These are phyloP conservation scores for Etheostoma spectabile DNA, from an alignment of 2,113 vertebrate species.

Conservation along the genomic window DNA sequence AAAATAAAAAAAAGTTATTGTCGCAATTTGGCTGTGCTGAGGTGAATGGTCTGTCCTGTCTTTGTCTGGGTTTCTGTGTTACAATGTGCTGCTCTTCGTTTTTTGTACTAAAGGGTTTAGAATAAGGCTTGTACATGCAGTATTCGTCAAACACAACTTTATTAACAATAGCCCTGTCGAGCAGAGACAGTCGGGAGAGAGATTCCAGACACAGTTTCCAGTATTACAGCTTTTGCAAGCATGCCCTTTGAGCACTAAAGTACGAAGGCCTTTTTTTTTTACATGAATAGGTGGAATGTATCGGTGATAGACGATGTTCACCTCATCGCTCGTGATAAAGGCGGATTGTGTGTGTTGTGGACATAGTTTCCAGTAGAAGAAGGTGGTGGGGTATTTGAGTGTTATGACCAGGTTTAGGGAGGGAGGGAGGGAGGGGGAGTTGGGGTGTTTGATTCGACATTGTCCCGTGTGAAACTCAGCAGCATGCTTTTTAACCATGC, in stretches of 20 bases:
- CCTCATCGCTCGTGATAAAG: slow-evolving; percentile 46
- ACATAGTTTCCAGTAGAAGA: slow-evolving; percentile 45
- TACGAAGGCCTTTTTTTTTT: slow-evolving; percentile 67
- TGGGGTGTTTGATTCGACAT: slow-evolving; percentile 41
- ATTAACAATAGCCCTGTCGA: slow-evolving; percentile 49
- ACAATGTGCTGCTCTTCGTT: slow-evolving; percentile 63
- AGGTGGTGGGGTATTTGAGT: slow-evolving; percentile 38
- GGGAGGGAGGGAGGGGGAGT: not conserved
- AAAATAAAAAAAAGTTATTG: not conserved
- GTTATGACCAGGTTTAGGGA: slow-evolving; percentile 18
- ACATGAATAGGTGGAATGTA: slow-evolving; percentile 73
- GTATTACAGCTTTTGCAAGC: slow-evolving; percentile 62
- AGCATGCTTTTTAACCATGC: slow-evolving; percentile 79
- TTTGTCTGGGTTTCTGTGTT: slow-evolving; percentile 51
- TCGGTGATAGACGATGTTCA: slow-evolving; percentile 52
- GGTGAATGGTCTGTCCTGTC: slow-evolving; percentile 58
- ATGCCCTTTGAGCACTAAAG: slow-evolving; percentile 58
- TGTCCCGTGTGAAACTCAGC: slow-evolving; percentile 74
- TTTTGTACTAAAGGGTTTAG: slow-evolving; percentile 63
- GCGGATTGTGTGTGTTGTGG: slow-evolving; percentile 56
- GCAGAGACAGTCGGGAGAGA: slow-evolving; percentile 25
- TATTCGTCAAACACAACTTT: slow-evolving; percentile 55
- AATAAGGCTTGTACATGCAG: slow-evolving; percentile 61
- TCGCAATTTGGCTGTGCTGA: slow-evolving; percentile 47
- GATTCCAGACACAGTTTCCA: slow-evolving; percentile 49